phyloP scores from a whole-genome alignment of 1,140 invertebrate species.

The Goniozus legneri region DNA sequence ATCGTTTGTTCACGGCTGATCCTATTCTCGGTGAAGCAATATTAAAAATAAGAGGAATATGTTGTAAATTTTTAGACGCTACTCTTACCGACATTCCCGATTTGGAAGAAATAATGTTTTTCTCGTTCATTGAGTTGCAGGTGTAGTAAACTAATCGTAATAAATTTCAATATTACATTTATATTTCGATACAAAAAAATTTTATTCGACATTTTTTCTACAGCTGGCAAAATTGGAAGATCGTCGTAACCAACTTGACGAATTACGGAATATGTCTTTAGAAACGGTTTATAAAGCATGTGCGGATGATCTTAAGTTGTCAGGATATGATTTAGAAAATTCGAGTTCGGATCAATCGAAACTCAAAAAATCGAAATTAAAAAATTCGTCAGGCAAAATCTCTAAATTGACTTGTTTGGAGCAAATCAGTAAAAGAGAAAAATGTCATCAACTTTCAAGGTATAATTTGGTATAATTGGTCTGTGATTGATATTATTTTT shows the following conservation, averaged over 20 bases:
- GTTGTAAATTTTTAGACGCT: slow-evolving; percentile 61
- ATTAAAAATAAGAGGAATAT: slow-evolving; percentile 67
- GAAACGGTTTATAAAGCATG: slow-evolving; percentile 69
- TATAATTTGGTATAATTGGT: too few relatives aligned
- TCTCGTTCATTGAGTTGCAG: slow-evolving; percentile 66
- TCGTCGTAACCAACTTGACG: slow-evolving; percentile 54
- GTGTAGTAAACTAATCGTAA: slow-evolving; percentile 33
- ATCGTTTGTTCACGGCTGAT: slow-evolving; percentile 72
- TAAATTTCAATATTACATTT: background rate
- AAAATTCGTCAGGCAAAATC: slow-evolving; percentile 41
- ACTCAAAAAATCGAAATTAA: too few relatives aligned
- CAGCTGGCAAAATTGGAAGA: slow-evolving; percentile 57
- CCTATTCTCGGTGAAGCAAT: slow-evolving; percentile 67
- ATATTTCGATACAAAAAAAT: too few relatives aligned
- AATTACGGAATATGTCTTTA: slow-evolving; percentile 60
- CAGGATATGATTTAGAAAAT: slow-evolving; percentile 71
- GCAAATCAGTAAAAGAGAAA: slow-evolving; percentile 73
- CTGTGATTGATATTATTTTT: too few relatives aligned
- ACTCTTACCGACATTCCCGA: slow-evolving; percentile 58
- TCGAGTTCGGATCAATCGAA: slow-evolving; percentile 52
- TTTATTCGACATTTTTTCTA: slow-evolving; percentile 7
- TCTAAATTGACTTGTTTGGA: slow-evolving; percentile 77
- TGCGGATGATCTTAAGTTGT: slow-evolving; percentile 66
- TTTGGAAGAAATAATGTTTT: slow-evolving; percentile 61
- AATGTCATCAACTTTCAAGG: slow-evolving; percentile 69